phyloP scores from a whole-genome alignment of 2,113 vertebrate genomes.

The Lepus europaeus region DNA sequence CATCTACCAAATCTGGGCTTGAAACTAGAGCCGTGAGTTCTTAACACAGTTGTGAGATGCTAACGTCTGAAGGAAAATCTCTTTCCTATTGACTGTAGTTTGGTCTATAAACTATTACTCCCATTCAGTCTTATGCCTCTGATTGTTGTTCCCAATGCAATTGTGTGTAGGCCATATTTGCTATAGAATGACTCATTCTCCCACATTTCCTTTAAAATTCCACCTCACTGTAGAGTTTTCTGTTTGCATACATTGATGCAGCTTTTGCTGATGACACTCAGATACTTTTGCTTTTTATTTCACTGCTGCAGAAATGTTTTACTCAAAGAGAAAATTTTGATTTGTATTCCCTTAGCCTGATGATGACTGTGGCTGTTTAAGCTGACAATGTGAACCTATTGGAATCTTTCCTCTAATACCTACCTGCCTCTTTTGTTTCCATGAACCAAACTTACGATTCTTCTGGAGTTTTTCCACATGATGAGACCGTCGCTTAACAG shows the following conservation, averaged over 20 bases:
- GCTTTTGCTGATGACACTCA: background rate
- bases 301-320: background rate
- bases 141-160: accelerated
- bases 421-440: background rate
- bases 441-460: background rate
- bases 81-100: background rate
- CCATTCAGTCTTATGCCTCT: background rate
- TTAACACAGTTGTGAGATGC: background rate
- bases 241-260: background rate
- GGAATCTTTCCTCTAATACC: background rate
- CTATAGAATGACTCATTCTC: no score
- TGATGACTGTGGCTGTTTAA: background rate
- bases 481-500: background rate
- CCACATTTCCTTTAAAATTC: background rate
- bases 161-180: background rate
- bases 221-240: background rate
- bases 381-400: background rate
- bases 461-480: background rate
- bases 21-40: background rate
- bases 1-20: background rate
- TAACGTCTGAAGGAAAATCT: background rate
- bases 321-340: background rate
- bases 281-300: background rate
- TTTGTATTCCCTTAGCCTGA: background rate
- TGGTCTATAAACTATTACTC: no score